These are phyloP conservation scores for Machimus rusticus DNA, from an alignment of 2,888 invertebrate species.

Conservation along the genomic window DNA sequence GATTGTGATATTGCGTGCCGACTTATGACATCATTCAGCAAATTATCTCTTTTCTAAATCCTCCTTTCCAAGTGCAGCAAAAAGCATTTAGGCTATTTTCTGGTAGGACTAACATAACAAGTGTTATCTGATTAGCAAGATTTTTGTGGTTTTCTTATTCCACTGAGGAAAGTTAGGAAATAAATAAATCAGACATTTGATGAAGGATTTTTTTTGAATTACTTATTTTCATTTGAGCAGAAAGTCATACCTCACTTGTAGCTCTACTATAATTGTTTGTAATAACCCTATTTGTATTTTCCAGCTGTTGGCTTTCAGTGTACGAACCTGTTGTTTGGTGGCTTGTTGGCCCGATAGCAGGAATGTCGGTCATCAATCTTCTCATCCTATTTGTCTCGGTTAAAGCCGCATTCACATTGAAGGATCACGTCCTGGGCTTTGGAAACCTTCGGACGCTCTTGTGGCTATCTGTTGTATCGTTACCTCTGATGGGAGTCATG, in stretches of 20 bases:
- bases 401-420: constrained; percentile 87
- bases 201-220: neutral
- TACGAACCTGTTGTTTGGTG: constrained; percentile 96
- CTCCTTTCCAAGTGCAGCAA: neutral
- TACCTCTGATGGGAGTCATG: constrained; percentile 82
- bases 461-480: constrained; percentile 85
- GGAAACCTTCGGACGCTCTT: constrained; percentile 84
- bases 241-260: neutral
- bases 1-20: neutral
- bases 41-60: neutral
- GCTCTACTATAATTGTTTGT: neutral
- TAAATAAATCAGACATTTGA: neutral
- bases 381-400: constrained; percentile 84
- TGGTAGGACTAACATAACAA: neutral
- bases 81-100: neutral
- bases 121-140: neutral
- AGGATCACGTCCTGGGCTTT: constrained; percentile 89
- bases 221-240: neutral
- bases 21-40: neutral
- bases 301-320: constrained; percentile 93
- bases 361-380: constrained; percentile 79
- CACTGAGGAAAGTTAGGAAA: neutral
- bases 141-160: neutral
- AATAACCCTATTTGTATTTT: constrained; percentile 50
- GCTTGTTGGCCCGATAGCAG: constrained; percentile 88